Base-by-base conservation (phyloP, 2,888 invertebrate genomes). In the Loripinus fragilis region DNA sequence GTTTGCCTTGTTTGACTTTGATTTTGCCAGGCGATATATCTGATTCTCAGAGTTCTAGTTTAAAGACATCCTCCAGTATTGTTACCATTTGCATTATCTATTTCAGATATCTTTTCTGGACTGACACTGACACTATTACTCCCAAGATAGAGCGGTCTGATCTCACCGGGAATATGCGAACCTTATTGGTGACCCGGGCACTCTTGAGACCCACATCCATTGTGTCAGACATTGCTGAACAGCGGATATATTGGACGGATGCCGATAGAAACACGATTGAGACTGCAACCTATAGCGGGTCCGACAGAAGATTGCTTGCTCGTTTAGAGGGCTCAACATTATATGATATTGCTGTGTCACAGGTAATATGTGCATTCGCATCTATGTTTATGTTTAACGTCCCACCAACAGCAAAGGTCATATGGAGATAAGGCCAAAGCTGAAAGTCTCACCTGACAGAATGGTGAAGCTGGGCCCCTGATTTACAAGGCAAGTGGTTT, bases 91-190 rank as follows among this genome's bases (percentile, higher is more conserved):
- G n/a, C n/a, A n/a, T n/a, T n/a, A n/a, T n/a, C n/a, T n/a, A 25
- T 52, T 52, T 17, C 60, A 60, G 60, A 60, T 60, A 12, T 20
- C 60, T 60, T 1, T 60, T 60, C 33, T 60, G 60, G 60, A 33
- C 33, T 12, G 52, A 52, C 25, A 28, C 25, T 3, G 25, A 28
- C 25, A 5, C n/a, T 5, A 15, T 5, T 25, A 8, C 20, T 33
- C 60, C 60, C 3, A 60, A 60, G 20, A 60, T 60, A 60, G 60
- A 60, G 33, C 3, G 60, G 5, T 17, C 33, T 2, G 60, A 60
- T 33, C 33, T 60, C 20, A 33, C 60, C 17, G 60, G 60, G 2
- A 20, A 17, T 1, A 33, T 20, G 10, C 60, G 60, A 33, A 60
- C 30, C 12, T 33, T 60, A 5, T 33, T 60, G 33, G 60, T 60